Evolutionary conservation across 2,797 vertebrate genomes (phyloP), one percentile per base, ranked within the genome.

Genomic region (Microctenopoma lineatum): DNA sequence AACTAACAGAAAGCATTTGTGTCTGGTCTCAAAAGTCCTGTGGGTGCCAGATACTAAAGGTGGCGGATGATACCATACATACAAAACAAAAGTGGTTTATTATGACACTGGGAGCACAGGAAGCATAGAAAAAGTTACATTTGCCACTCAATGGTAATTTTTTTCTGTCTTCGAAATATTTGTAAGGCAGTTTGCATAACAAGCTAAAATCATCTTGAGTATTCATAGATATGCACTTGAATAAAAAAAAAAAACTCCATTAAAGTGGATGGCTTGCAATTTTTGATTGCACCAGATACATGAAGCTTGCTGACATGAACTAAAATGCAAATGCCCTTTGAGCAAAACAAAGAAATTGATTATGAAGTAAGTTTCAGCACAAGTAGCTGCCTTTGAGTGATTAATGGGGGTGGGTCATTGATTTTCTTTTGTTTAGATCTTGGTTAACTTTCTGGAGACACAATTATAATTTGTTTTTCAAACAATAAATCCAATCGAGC

Each of bases 311-410:
- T 90, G 91, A 90, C 87, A 89, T 86, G 91, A 94, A 93, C 92
- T 90, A 90, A 91, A 91, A 94, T 93, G 92, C 93, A 93, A 94
- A 94, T 94, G 91, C 84, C 92, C 93, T 94, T 93, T 92, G 88
- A 93, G 85, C 91, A 92, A 94, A 95, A 95, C 94, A 95, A 95
- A 95, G 94, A 94, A 87, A 95, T 93, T 95, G 94, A 95, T 95
- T 95, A 94, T 94, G 93, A 93, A 93, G 91, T 93, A 94, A 95
- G 94, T 95, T 95, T 90, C 84, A 78, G 86, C 89, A 92, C 89
- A 93, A 94, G 93, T 93, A 94, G 93, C 89, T 60, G 80, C 80
- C 86, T 90, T 89, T 91, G 90, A 93, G 92, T 95, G 94, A 95
- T 95, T 94, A 94, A 94, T 92, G 90, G 90, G 86, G 87, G 87